phyloP scores from a whole-genome alignment of 2,113 vertebrate species.

The Gasterosteus nipponicus region DNA sequence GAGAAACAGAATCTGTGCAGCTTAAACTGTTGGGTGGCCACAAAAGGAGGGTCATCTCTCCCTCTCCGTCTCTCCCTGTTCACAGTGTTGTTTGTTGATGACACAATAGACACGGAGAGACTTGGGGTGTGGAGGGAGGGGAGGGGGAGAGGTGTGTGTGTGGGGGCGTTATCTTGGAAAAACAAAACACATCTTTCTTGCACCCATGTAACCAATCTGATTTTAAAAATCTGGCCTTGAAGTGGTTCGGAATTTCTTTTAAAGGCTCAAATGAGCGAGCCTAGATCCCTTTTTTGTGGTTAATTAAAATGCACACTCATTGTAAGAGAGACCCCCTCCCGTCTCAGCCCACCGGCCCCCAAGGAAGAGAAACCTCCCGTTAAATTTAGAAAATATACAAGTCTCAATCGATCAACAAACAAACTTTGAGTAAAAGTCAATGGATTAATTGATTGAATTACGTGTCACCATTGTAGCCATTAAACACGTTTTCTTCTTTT shows the following conservation, averaged over 20 bases:
- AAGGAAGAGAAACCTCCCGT: not conserved
- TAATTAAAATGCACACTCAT: not conserved
- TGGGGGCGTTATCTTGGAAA: constrained; percentile 21
- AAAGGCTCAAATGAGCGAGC: constrained; percentile 21
- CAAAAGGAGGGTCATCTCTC: constrained; percentile 71
- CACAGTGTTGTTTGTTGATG: constrained; percentile 62
- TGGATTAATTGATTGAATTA: not conserved
- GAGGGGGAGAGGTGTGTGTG: fast-evolving
- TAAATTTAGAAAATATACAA: not conserved
- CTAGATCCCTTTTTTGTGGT: not conserved
- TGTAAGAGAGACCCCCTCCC: not conserved
- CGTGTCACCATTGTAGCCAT: not conserved
- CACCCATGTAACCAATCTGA: constrained; percentile 53
- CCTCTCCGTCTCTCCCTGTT: constrained; percentile 49
- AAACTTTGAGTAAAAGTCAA: not conserved
- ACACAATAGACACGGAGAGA: constrained; percentile 61
- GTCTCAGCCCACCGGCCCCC: too few relatives aligned
- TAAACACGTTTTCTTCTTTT: not conserved
- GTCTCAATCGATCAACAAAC: not conserved
- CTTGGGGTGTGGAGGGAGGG: constrained; percentile 32
- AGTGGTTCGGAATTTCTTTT: constrained; percentile 1
- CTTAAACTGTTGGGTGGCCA: constrained; percentile 81
- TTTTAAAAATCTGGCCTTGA: constrained; percentile 21
- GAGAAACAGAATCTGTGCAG: constrained; percentile 85
- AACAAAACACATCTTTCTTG: constrained; percentile 36